A percentile compares a stretch with the other conserved stretches of the same genome.
These are phyloP conservation scores for Pseudocheirus occidentalis DNA, from an alignment of 2,797 vertebrate genomes.

Conservation along the genomic window DNA sequence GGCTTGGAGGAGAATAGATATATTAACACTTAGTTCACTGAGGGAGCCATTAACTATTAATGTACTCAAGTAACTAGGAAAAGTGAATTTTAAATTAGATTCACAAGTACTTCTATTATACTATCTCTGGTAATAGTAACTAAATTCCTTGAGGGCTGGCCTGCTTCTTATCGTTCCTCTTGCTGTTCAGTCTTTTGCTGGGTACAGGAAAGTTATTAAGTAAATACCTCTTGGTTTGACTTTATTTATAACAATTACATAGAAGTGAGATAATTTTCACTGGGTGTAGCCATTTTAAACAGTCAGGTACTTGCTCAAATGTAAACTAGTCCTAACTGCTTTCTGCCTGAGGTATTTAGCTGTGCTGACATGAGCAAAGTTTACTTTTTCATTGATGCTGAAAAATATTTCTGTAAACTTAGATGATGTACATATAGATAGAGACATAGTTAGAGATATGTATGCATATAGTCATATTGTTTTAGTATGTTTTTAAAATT, in stretches of 20 bases:
- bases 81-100: conserved; percentile 47
- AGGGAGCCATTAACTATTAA: conserved; percentile 16
- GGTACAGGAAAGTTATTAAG: background rate
- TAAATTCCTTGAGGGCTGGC: conserved; percentile 5
- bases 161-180: background rate
- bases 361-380: background rate
- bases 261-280: background rate
- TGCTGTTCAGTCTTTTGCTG: background rate
- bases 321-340: background rate
- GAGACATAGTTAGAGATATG: background rate
- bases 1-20: conserved; percentile 17
- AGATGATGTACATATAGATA: background rate
- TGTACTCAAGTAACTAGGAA: conserved; percentile 14
- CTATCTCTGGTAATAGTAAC: background rate
- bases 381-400: background rate
- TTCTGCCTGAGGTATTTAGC: background rate
- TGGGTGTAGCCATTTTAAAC: background rate
- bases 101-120: background rate
- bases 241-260: background rate
- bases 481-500: background rate
- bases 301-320: background rate
- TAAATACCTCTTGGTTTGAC: background rate
- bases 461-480: background rate
- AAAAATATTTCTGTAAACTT: background rate
- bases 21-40: background rate